Evolutionary conservation across 2,888 invertebrate species (phyloP), one percentile per base, ranked within the genome.

Genomic region (Melanchra persicariae): DNA sequence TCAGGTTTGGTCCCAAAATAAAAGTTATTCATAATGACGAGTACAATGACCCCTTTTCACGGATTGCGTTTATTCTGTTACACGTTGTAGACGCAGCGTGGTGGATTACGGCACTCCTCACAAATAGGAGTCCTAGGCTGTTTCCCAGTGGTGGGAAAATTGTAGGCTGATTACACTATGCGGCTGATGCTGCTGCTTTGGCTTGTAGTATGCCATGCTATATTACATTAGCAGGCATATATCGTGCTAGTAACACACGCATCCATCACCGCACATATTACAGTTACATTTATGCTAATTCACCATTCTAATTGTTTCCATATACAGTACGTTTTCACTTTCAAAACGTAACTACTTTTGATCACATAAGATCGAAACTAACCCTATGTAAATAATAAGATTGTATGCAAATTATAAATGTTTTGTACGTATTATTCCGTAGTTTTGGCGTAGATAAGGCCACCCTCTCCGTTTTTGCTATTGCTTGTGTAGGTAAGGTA

Each of bases 271-370:
- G 74, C 26, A 74, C 22, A 62, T 77, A 88, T 87, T 75, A 79
- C 82, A 66, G 65, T 85, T 85, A 85, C 82, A 85, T 86, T 85
- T 88, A 89, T 88, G 89, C 80, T 85, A 87, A 89, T 88, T 54
- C 15, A 24, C 51, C 43, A 71, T 75, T 79, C 70, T 82, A 77
- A 79, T 81, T 74, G 85, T 85, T 87, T 87, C 84, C 82, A 87
- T 88, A 86, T 83, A 83, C 74, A 85, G 79, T 63, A 22, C 45
- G 85, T 86, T 89, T 90, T 90, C 89, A 89, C 91, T 91, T 91
- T 91, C 88, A 85, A 85, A 88, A 82, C 85, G 84, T 87, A 88
- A 90, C 85, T 83, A 75, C 71, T 74, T 78, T 54, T 84, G 79
- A 85, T 76, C 81, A 78, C 69, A 81, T 80, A 62, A 80, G 75